A percentile compares a stretch with the other conserved stretches of the same genome.
These are phyloP conservation scores for Sterrhoptilus dennistouni DNA, from an alignment of 2,113 vertebrate species.

Conservation along the genomic window DNA sequence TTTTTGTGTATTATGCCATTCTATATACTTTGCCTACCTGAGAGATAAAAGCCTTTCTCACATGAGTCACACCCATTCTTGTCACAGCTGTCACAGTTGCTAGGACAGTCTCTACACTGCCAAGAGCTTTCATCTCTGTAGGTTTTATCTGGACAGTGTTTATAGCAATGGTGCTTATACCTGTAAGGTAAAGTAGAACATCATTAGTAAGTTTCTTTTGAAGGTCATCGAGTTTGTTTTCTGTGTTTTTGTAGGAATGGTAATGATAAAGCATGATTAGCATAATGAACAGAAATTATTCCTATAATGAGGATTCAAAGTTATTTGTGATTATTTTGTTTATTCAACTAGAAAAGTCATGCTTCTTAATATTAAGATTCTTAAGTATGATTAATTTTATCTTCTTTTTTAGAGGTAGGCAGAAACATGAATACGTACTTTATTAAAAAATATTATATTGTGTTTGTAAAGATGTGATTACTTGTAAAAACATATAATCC, in stretches of 20 bases:
- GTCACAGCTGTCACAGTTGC: conserved; percentile 81
- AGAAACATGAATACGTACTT: background rate
- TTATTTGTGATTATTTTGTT: background rate
- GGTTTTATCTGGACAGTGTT: conserved; percentile 83
- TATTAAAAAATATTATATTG: background rate
- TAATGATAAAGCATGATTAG: background rate
- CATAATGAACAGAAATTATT: background rate
- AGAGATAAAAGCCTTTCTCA: conserved; percentile 80
- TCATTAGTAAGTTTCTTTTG: background rate
- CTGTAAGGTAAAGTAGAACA: conserved; percentile 62
- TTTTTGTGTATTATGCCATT: background rate
- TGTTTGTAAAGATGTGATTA: background rate
- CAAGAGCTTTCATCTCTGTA: conserved; percentile 61
- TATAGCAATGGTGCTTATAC: conserved; percentile 78
- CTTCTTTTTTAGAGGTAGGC: background rate
- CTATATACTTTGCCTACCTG: conserved; percentile 68
- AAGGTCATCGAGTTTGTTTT: background rate
- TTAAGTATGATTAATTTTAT: background rate
- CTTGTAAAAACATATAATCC: background rate
- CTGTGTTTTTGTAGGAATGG: background rate
- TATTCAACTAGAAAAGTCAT: background rate
- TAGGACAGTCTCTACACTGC: conserved; percentile 75
- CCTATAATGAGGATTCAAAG: background rate
- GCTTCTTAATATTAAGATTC: background rate
- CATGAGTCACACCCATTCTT: conserved; percentile 81